Evolutionary conservation across 2,113 vertebrate genomes (phyloP).

Genomic region (Tamias sibiricus): DNA sequence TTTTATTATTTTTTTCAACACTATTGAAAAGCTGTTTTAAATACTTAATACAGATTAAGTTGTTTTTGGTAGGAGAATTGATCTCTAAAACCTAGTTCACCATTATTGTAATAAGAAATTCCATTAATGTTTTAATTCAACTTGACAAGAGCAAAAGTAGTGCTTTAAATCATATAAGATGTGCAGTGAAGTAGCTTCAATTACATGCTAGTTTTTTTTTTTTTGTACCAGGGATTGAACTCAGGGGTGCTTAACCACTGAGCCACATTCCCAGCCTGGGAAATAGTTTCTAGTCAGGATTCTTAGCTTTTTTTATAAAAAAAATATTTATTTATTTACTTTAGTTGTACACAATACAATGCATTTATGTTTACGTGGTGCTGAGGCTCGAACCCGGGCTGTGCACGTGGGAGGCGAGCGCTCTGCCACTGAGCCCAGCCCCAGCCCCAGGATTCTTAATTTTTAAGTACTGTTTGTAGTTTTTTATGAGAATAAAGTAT

Average conservation of each 20-base stretch:
- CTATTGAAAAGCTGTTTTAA: not conserved
- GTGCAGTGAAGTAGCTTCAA: not conserved
- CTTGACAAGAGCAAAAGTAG: not conserved
- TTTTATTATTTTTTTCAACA: not conserved
- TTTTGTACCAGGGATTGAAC: too few species aligned
- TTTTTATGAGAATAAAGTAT: not conserved
- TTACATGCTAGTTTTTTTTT: too few species aligned
- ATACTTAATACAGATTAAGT: not conserved
- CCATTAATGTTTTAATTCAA: not conserved
- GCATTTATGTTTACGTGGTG: too few species aligned
- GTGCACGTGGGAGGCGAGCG: too few species aligned
- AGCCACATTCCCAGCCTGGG: too few species aligned
- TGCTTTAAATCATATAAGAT: not conserved
- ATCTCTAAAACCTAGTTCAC: not conserved
- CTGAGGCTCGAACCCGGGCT: too few species aligned
- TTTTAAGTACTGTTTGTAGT: not conserved
- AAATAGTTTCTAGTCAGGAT: not conserved
- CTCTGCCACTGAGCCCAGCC: too few species aligned
- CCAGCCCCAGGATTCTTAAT: not conserved
- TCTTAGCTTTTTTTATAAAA: too few species aligned
- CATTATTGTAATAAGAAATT: not conserved
- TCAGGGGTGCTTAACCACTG: too few species aligned
- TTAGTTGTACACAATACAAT: too few species aligned
- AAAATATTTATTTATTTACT: too few species aligned
- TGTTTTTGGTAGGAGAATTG: not conserved